phyloP scores from a whole-genome alignment of 2,888 invertebrate species.

The Arrhopalites spinosus region DNA sequence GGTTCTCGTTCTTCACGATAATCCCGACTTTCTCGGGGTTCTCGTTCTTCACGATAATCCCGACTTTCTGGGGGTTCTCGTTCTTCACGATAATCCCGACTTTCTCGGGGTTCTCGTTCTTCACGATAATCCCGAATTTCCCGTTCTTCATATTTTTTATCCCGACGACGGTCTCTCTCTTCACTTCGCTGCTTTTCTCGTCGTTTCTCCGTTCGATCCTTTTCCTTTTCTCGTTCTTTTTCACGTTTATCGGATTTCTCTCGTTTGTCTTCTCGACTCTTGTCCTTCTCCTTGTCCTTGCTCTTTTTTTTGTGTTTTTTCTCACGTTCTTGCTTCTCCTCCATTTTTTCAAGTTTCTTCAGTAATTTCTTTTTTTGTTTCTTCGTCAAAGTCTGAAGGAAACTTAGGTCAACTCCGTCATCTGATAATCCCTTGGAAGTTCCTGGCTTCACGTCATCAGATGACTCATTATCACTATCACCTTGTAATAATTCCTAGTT shows the following conservation, averaged over 20 bases:
- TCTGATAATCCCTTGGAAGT: conserved; percentile 57
- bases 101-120: not conserved
- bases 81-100: not conserved
- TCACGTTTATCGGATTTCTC: conserved; percentile 3
- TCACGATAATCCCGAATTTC: not conserved
- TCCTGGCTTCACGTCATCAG: not conserved
- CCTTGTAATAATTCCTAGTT: conserved; percentile 32
- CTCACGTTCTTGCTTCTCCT: conserved; percentile 45
- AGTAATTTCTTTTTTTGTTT: conserved; percentile 89
- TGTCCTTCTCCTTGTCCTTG: conserved; percentile 38
- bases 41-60: not conserved
- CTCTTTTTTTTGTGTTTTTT: conserved; percentile 48
- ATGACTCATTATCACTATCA: conserved; percentile 63
- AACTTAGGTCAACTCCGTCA: conserved; percentile 65
- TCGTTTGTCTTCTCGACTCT: conserved; percentile 8
- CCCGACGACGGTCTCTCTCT: conserved; percentile 28
- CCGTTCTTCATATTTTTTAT: conserved; percentile 15
- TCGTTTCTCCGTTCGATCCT: conserved; percentile 18
- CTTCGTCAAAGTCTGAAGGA: conserved; percentile 80
- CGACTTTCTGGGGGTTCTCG: not conserved
- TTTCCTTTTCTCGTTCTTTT: conserved; percentile 9
- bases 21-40: not conserved
- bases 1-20: not conserved
- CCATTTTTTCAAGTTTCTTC: conserved; percentile 63
- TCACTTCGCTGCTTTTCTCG: conserved; percentile 34